Evolutionary conservation across 2,888 invertebrate species (phyloP), one percentile per base, ranked within the genome.

Genomic region (Hyppa rectilinea): DNA sequence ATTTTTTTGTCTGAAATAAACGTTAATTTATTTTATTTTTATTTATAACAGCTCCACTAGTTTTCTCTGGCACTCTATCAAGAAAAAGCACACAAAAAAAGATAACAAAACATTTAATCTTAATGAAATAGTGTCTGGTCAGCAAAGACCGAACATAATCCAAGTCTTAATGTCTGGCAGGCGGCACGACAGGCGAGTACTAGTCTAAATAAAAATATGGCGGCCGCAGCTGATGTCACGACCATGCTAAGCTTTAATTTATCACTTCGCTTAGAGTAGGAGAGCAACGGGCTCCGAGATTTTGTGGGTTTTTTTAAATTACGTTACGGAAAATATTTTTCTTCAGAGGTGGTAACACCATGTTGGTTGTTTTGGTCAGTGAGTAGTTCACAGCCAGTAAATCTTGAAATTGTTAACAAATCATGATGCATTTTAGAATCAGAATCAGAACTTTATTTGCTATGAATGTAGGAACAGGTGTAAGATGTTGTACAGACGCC

Each of bases 161-260:
- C 80, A 60, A 79, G 80, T 68, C 74, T 82, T 82, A 68, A 65
- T 55, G 53, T 81, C 82, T 63, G 82, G 59, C 65, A 43, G 61
- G 47, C 53, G 58, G 64, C 71, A 62, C 62, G 61, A 68, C 71
- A 69, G 66, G 71, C 62, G 31, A 58, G 47, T 60, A 73, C 80
- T 69, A 80, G 75, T 80, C 63, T 77, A 84, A 85, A 86, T 82
- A 83, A 83, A 83, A 87, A 84, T 81, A 85, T 69, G 76, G 75
- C 80, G 68, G 59, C 74, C 78, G 65, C 66, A 76, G 63, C 82
- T 82, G 79, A 87, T 82, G 88, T 88, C 88, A 82, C 68, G 75
- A 71, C 56, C 87, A 83, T 64, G 60, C 81, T 87, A 82, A 87
- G 88, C 83, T 85, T 88, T 88, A 88, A 88, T 88, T 88, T 88